Evolutionary conservation across 2,113 vertebrate species (phyloP).

Genomic region (Muscicapa adusta): DNA sequence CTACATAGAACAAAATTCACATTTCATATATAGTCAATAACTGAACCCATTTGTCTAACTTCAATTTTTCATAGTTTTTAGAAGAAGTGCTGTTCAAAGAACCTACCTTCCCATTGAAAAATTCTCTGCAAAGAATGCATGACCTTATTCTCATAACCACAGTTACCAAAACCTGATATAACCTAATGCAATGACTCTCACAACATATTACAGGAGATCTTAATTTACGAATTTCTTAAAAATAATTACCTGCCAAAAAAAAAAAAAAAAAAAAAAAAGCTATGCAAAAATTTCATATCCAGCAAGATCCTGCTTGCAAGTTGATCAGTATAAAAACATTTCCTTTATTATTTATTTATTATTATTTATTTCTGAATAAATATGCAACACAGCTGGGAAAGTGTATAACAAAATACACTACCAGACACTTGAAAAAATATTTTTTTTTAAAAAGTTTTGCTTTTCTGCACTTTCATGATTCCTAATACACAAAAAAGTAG

Average conservation of each 20-base stretch:
- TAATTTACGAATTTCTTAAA: background rate
- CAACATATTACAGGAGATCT: background rate
- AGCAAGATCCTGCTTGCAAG: background rate
- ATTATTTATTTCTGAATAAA: background rate
- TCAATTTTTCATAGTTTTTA: background rate
- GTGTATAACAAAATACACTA: background rate
- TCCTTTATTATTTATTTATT: too few species aligned
- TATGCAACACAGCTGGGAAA: background rate
- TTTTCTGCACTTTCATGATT: background rate
- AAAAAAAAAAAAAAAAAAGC: background rate
- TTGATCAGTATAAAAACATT: background rate
- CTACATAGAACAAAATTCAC: constrained; percentile 69
- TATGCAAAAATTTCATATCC: background rate
- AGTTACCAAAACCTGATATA: background rate
- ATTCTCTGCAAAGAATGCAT: background rate
- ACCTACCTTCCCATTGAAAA: background rate
- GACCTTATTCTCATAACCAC: background rate
- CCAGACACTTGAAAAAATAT: background rate
- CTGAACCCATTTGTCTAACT: background rate
- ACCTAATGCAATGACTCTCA: background rate
- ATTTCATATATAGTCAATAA: background rate
- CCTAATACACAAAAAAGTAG: constrained; percentile 18
- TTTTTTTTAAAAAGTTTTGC: background rate
- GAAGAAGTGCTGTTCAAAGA: background rate
- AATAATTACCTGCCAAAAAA: background rate